Percentiles rank a stretch among this genome's conserved stretches.
Evolutionary conservation across 2,888 invertebrate species (phyloP).

Genomic region (Napeogenes sylphis): DNA sequence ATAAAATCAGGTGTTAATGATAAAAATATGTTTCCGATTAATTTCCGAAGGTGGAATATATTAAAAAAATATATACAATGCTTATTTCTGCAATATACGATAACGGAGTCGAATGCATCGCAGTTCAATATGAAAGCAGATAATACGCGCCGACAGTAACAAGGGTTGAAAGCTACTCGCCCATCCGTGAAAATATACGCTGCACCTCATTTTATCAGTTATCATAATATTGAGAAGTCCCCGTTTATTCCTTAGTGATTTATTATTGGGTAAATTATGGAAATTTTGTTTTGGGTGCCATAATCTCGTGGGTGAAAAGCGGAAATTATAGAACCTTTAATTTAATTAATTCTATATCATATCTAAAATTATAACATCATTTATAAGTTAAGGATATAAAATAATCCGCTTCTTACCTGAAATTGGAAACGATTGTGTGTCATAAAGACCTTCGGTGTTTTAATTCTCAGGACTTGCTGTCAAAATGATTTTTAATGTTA

Average conservation of each 20-base stretch:
- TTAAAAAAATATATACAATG: conserved; percentile 6
- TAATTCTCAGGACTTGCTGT: too few species aligned
- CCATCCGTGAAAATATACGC: conserved; percentile 63
- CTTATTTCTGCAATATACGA: conserved; percentile 16
- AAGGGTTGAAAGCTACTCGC: conserved; percentile 60
- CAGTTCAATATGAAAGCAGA: conserved; percentile 65
- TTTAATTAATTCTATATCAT: background rate
- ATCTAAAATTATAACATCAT: too few species aligned
- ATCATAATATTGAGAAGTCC: conserved; percentile 50
- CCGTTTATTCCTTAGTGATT: conserved; percentile 13
- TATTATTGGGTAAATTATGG: conserved; percentile 2
- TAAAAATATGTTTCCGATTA: conserved; percentile 5
- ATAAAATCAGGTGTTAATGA: conserved; percentile 5
- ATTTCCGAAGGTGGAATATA: background rate
- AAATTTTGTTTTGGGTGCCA: conserved; percentile 4
- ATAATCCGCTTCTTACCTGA: too few species aligned
- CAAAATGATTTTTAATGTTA: too few species aligned
- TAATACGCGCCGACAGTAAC: conserved; percentile 68
- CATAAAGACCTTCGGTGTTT: too few species aligned
- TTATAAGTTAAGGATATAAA: too few species aligned
- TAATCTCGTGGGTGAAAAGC: background rate
- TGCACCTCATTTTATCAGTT: conserved; percentile 55
- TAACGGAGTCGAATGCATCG: conserved; percentile 25
- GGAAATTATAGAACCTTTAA: background rate
- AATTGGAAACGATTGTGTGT: too few species aligned